Conservation (phyloP, 2,888 invertebrate species). For the Nineta flava region DNA sequence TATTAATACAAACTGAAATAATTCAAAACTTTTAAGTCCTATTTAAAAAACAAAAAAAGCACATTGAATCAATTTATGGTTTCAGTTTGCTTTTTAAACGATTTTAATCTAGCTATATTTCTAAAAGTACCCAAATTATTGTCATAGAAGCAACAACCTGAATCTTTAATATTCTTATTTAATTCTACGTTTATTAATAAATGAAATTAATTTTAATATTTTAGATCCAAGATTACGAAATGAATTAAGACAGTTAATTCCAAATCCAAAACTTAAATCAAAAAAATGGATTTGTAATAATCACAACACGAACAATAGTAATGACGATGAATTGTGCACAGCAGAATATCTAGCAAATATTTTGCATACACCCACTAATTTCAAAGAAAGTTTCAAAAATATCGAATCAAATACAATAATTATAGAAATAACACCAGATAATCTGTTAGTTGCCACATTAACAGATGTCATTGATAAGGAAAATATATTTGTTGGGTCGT, state of each 20-base stretch:
- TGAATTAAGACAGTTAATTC: constrained; percentile 46
- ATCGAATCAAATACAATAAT: constrained; percentile 69
- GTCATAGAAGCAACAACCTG: too few relatives aligned
- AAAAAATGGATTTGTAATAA: constrained; percentile 73
- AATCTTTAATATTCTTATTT: too few relatives aligned
- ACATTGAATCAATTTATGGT: too few relatives aligned
- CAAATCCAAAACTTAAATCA: constrained; percentile 48
- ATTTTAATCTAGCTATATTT: too few relatives aligned
- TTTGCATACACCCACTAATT: constrained; percentile 47
- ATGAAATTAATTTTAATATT: neutral
- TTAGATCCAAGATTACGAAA: constrained; percentile 42
- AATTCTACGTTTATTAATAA: too few relatives aligned
- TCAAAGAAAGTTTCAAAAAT: constrained; percentile 65
- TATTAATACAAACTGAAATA: too few relatives aligned
- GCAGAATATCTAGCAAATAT: constrained; percentile 85
- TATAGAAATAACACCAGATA: constrained; percentile 83
- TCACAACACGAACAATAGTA: constrained; percentile 50
- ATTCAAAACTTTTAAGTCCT: too few relatives aligned
- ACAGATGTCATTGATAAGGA: constrained; percentile 55
- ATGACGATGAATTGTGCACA: constrained; percentile 48
- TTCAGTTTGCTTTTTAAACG: too few relatives aligned
- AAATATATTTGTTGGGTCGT: constrained; percentile 54
- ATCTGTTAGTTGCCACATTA: constrained; percentile 73
- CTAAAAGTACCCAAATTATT: too few relatives aligned
- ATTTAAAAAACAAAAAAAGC: too few relatives aligned